These are phyloP conservation scores for Thaleichthys pacificus DNA, from an alignment of 2,797 vertebrate genomes.

Conservation along the genomic window DNA sequence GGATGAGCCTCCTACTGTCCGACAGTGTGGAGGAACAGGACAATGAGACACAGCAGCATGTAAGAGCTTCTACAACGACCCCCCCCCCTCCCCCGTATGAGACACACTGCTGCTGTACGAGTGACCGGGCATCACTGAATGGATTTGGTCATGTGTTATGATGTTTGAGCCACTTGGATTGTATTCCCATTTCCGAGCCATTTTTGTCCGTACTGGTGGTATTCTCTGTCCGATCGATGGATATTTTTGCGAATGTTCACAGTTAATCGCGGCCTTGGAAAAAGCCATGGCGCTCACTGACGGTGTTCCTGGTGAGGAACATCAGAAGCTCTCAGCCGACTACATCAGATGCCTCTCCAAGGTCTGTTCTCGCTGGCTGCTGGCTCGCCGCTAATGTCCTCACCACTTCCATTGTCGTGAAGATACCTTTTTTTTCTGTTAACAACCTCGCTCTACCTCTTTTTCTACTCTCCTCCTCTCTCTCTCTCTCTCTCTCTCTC, in stretches of 20 bases:
- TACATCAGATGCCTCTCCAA: constrained; percentile 87
- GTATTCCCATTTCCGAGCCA: neutral
- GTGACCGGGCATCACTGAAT: neutral
- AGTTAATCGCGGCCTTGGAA: constrained; percentile 91
- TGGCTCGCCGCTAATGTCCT: neutral
- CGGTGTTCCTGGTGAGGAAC: constrained; percentile 82
- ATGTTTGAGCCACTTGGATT: neutral
- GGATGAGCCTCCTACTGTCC: constrained; percentile 81
- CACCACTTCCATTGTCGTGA: neutral
- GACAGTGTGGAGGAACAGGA: constrained; percentile 74
- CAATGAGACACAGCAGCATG: constrained; percentile 83
- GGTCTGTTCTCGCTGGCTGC: constrained; percentile 68
- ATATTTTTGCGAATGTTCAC: constrained; percentile 6
- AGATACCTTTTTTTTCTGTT: neutral
- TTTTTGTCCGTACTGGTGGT: neutral
- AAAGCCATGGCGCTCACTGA: constrained; percentile 78
- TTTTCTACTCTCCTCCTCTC: too few relatives aligned
- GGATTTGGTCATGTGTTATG: neutral
- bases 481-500: too few relatives aligned
- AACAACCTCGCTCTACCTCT: too few relatives aligned
- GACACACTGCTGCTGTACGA: neutral
- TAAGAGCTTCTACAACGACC: constrained; percentile 57
- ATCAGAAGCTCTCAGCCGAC: constrained; percentile 79
- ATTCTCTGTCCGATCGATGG: neutral
- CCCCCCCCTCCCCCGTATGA: neutral